These are phyloP conservation scores for Lasioglossum zephyrum DNA, from an alignment of 2,888 invertebrate genomes.

Conservation along the genomic window DNA sequence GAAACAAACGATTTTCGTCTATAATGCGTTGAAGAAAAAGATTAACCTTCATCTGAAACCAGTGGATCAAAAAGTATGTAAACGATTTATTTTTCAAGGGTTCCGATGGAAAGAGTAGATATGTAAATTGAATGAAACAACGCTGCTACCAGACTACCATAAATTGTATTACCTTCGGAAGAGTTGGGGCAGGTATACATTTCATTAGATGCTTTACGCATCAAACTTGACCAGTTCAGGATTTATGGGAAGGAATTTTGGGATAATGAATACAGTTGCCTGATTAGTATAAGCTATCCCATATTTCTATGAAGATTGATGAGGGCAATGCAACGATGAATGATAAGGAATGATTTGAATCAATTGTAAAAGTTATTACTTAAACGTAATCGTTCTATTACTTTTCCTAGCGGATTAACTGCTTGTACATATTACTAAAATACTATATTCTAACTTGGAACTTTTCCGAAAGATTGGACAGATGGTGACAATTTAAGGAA, in stretches of 20 bases:
- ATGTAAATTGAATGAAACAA: not conserved
- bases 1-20: not conserved
- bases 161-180: not conserved
- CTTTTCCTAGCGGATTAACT: no score
- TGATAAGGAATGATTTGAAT: not conserved
- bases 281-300: not conserved
- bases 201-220: not conserved
- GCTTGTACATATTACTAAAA: no score
- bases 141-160: not conserved
- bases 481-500: no score
- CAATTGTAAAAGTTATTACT: no score
- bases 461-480: no score
- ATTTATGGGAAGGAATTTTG: not conserved
- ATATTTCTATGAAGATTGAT: not conserved
- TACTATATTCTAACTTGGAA: no score
- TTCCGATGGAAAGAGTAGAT: not conserved
- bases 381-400: no score
- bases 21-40: no score
- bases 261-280: constrained; percentile 2
- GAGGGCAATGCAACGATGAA: not conserved
- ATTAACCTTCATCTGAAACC: no score
- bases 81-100: not conserved
- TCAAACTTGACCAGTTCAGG: not conserved
- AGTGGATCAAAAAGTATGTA: no score
- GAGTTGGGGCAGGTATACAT: not conserved